Conservation (phyloP, 1,140 invertebrate genomes). For the Drosophila truncata region DNA sequence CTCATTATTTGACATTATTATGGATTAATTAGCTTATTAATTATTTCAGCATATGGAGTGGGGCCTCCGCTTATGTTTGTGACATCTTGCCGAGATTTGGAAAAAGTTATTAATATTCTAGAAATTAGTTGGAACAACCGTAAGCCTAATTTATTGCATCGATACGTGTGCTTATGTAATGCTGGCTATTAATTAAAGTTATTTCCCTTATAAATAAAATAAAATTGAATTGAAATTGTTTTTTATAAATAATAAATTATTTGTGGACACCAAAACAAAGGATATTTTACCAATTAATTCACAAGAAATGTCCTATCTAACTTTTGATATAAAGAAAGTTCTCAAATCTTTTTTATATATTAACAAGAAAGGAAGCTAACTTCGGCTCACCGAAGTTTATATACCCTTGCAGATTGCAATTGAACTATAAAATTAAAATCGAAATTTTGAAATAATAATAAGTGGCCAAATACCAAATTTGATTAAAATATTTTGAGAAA, state of each 20-base stretch:
- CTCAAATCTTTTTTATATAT: not conserved
- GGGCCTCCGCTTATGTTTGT: slow-evolving; percentile 21
- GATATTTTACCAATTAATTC: not conserved
- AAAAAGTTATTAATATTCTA: slow-evolving; percentile 49
- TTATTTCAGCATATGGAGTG: slow-evolving; percentile 46
- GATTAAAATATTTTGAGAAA: no score
- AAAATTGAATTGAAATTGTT: no score
- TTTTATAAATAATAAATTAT: no score
- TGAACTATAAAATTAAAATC: no score
- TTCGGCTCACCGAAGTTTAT: no score
- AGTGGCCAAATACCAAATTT: no score
- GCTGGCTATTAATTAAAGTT: no score
- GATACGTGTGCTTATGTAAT: not conserved
- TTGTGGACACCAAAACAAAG: not conserved
- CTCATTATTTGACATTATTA: slow-evolving; percentile 76
- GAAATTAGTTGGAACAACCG: slow-evolving; percentile 1
- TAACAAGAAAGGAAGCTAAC: no score
- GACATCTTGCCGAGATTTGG: slow-evolving; percentile 14
- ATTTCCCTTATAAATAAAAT: not conserved
- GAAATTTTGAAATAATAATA: no score
- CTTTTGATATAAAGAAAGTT: not conserved
- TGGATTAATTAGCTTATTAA: slow-evolving; percentile 76
- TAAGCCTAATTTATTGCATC: not conserved
- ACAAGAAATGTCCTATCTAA: not conserved
- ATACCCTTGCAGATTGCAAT: no score